These are phyloP conservation scores for Bombus pyrosoma DNA, from an alignment of 1,140 invertebrate genomes.

Conservation along the genomic window DNA sequence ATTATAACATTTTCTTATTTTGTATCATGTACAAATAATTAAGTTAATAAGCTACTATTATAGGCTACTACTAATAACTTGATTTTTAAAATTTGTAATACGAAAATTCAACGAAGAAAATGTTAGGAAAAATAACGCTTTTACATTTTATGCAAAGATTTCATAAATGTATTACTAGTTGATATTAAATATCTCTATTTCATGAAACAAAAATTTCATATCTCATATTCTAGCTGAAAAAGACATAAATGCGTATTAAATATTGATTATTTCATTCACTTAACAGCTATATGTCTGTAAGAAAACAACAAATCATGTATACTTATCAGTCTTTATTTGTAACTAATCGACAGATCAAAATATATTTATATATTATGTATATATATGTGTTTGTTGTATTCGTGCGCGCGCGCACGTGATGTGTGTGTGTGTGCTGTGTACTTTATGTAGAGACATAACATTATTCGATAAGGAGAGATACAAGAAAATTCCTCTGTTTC, in stretches of 20 bases:
- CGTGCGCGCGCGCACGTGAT: constrained; percentile 17
- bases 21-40: background rate
- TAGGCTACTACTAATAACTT: background rate
- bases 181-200: background rate
- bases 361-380: constrained; percentile 67
- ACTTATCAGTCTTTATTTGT: constrained; percentile 76
- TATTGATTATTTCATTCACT: background rate
- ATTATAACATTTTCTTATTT: background rate
- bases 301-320: background rate
- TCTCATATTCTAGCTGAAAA: background rate
- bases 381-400: constrained; percentile 43
- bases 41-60: background rate
- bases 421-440: constrained; percentile 31
- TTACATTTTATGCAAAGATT: background rate
- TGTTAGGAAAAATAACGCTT: background rate
- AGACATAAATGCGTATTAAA: background rate
- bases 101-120: background rate
- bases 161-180: background rate
- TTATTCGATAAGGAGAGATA: constrained; percentile 43
- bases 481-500: constrained; percentile 38
- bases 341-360: constrained; percentile 74
- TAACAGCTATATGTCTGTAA: background rate
- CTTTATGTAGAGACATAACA: constrained; percentile 54
- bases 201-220: background rate
- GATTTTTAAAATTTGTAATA: background rate